phyloP scores from a whole-genome alignment of 2,797 vertebrate species.

The Crenichthys baileyi region DNA sequence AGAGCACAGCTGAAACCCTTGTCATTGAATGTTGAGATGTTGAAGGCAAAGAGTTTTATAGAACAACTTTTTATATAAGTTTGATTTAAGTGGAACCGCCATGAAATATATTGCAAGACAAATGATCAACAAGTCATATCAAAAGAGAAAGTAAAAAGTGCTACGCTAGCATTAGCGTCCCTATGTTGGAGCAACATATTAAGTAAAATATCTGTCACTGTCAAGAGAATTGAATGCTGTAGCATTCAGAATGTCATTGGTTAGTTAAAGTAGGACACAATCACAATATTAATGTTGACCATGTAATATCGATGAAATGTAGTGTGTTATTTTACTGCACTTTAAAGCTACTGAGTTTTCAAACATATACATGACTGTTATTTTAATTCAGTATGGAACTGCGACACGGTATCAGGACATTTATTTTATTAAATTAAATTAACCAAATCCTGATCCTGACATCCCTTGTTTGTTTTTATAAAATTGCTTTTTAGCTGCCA shows the following conservation, averaged over 20 bases:
- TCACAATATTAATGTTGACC: not conserved
- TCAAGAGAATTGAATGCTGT: not conserved
- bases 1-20: too few relatives aligned
- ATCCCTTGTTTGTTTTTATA: not conserved
- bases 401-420: not conserved
- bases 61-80: not conserved
- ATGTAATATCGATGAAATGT: not conserved
- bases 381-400: not conserved
- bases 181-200: not conserved
- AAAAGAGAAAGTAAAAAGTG: not conserved
- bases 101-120: not conserved
- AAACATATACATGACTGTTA: not conserved
- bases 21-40: not conserved
- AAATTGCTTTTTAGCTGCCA: not conserved
- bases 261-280: not conserved
- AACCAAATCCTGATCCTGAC: not conserved
- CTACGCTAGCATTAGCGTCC: not conserved
- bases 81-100: not conserved
- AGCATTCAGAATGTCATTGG: not conserved
- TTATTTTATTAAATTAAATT: not conserved
- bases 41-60: not conserved
- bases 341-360: not conserved
- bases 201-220: not conserved
- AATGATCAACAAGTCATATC: not conserved
- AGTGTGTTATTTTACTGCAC: not conserved